These are phyloP conservation scores for Hypsopygia costalis DNA, from an alignment of 2,888 invertebrate species.

Conservation along the genomic window DNA sequence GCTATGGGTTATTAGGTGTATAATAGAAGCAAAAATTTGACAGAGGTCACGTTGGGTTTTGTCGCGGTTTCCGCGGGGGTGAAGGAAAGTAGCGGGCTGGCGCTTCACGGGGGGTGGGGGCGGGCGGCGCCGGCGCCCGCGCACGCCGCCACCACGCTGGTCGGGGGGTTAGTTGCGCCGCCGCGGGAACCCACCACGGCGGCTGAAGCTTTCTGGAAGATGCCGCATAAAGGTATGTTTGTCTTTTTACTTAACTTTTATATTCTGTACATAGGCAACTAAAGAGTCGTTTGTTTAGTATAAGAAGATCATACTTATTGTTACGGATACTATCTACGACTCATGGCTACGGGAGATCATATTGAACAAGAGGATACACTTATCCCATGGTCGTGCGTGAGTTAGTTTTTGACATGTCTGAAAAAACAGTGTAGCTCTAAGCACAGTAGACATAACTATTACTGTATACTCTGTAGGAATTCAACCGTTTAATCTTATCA, in stretches of 20 bases:
- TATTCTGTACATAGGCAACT: no score
- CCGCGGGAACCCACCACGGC: conserved; percentile 86
- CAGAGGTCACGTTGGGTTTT: conserved; percentile 12
- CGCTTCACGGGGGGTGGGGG: conserved; percentile 81
- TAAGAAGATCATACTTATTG: no score
- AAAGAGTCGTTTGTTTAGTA: no score
- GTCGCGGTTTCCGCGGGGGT: conserved; percentile 27
- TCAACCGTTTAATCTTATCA: no score
- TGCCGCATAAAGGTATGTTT: conserved; percentile 90
- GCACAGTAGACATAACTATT: no score
- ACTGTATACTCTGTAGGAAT: no score
- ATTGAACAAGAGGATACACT: no score
- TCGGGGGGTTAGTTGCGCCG: conserved; percentile 84
- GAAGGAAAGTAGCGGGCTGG: conserved; percentile 62
- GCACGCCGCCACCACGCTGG: conserved; percentile 81
- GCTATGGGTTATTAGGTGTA: conserved; percentile 27
- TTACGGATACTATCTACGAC: no score
- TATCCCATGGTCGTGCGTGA: no score
- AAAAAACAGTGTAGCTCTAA: no score
- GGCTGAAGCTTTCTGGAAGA: conserved; percentile 91
- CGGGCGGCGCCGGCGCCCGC: conserved; percentile 81
- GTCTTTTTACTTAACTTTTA: not conserved
- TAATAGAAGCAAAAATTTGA: conserved; percentile 1
- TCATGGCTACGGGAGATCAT: no score
- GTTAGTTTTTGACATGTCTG: no score